phyloP scores from a whole-genome alignment of 2,888 invertebrate species.

The Nezara viridula region DNA sequence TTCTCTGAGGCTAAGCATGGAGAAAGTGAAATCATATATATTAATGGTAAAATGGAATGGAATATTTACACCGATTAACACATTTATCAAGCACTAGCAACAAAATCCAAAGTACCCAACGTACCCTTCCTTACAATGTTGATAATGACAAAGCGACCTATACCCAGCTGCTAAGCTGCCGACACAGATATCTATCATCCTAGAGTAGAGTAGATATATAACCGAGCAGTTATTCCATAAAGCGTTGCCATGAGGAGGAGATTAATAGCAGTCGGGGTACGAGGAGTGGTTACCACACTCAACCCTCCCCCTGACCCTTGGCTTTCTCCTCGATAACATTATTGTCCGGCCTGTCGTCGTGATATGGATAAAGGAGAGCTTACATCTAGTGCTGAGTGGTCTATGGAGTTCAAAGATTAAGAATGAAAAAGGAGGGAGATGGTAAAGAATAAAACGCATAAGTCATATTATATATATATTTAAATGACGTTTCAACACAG shows the following conservation, averaged over 20 bases:
- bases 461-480: too few relatives aligned
- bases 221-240: background rate
- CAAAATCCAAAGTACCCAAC: background rate
- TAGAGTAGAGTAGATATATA: background rate
- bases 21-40: background rate
- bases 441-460: too few relatives aligned
- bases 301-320: background rate
- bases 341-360: background rate
- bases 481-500: too few relatives aligned
- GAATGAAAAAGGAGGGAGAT: background rate
- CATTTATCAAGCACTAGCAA: background rate
- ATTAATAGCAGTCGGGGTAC: background rate
- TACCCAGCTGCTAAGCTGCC: background rate
- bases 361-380: background rate
- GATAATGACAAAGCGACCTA: constrained; percentile 21
- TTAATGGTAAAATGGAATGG: background rate
- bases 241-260: background rate
- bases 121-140: background rate
- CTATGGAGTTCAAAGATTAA: background rate
- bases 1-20: too few relatives aligned
- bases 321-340: constrained; percentile 7
- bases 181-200: background rate
- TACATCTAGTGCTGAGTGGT: background rate
- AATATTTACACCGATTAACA: background rate
- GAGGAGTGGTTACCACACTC: background rate